Evolutionary conservation across 2,113 vertebrate species (phyloP), one percentile per base, ranked within the genome.

Genomic region (Zosterops pallidus): DNA sequence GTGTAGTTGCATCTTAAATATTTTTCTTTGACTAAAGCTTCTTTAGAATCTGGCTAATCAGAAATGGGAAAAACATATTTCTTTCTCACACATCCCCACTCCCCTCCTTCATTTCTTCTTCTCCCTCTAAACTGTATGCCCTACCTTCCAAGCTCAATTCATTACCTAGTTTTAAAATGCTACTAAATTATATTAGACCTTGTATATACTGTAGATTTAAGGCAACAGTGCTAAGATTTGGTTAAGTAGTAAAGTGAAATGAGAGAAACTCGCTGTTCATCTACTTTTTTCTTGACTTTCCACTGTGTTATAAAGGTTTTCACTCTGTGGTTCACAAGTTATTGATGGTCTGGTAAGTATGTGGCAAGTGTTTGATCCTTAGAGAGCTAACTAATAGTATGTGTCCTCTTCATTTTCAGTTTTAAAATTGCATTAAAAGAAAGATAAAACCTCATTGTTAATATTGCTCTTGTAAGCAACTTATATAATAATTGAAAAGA

Each of bases 91-190:
- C 4, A 5, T n/a, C 7, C 12, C 7, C 2, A 1, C 22, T 50
- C 8, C 6, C 11, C 9, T 17, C 8, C 57, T 50, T 35, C 7
- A 17, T 46, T n/a, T 41, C 16, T 0, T 11, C 13, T n/a, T 42
- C 8, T 69, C 14, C 14, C 6, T 33, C 17, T 52, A 4, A 44
- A 15, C 18, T 1, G 1, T 14, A 7, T 0, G 1, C 31, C 9
- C 7, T 41, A 22, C 22, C 16, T 37, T 22, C 29, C 16, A n/a
- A 56, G 3, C 21, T 75, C 26, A 23, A 15, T 81, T 78, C 3
- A 25, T 63, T 71, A 46, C 9, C 17, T 76, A n/a, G 25, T 60
- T 84, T 63, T 35, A 70, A 59, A 80, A 78, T 67, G 63, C 50
- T 86, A 23, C 14, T 25, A 11, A 25, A 11, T 84, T 65, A 5